These are phyloP conservation scores for Allolobophora icterica DNA, from an alignment of 2,888 invertebrate species.

Conservation along the genomic window DNA sequence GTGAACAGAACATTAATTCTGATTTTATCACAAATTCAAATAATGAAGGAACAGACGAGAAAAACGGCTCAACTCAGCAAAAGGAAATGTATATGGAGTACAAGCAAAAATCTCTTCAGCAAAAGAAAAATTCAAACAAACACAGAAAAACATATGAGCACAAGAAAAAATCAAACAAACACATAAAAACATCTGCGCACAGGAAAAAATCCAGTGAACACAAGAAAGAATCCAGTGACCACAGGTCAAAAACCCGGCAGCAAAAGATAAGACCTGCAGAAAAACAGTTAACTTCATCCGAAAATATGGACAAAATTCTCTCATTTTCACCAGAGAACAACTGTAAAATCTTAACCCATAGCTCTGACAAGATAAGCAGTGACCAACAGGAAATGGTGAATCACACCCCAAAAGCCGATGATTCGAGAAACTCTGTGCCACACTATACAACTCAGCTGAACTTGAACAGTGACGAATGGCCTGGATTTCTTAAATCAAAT, in stretches of 20 bases:
- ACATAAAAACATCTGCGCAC: neutral
- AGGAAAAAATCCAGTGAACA: neutral
- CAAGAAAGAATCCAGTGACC: no score
- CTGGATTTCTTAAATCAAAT: slow-evolving; percentile 11
- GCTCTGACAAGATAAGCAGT: neutral
- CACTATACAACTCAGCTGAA: neutral
- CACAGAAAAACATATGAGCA: neutral
- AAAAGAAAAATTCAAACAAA: neutral
- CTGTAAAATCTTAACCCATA: neutral
- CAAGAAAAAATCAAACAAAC: neutral
- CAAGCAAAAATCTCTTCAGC: neutral
- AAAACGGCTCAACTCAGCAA: neutral
- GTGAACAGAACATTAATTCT: neutral
- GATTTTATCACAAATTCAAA: neutral
- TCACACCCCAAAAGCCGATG: neutral
- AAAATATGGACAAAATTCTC: neutral
- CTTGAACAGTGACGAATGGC: neutral
- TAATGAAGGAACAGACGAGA: neutral
- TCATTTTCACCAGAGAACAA: neutral
- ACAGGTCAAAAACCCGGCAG: no score
- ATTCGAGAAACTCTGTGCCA: neutral
- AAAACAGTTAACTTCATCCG: neutral
- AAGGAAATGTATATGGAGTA: neutral
- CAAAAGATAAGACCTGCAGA: neutral
- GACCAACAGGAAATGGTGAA: neutral